phyloP scores from a whole-genome alignment of 1,140 invertebrate species.

The Trichonephila inaurata region DNA sequence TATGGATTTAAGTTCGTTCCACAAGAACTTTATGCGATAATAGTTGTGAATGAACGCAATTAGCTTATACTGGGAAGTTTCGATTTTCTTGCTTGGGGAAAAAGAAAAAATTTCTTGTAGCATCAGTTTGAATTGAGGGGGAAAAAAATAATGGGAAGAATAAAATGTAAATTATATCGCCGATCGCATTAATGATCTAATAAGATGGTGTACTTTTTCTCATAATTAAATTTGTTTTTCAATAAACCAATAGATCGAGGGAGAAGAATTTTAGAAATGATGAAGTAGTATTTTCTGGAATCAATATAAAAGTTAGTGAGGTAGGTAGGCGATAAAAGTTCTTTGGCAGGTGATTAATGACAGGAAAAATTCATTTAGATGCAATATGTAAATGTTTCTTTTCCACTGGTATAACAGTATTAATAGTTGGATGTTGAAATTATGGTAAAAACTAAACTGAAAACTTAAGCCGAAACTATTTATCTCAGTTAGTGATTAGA shows the following conservation, averaged over 20 bases:
- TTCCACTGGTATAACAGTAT: not conserved
- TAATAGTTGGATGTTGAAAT: not conserved
- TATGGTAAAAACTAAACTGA: not conserved
- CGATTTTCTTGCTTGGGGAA: slow-evolving; percentile 55
- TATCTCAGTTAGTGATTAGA: no score
- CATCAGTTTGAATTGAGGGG: not conserved
- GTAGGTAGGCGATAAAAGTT: not conserved
- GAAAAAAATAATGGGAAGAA: slow-evolving; percentile 5
- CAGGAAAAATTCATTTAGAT: not conserved
- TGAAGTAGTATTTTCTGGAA: slow-evolving; percentile 30
- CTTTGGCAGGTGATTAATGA: not conserved
- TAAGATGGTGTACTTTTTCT: slow-evolving; percentile 52
- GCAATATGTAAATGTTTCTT: not conserved
- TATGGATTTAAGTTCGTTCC: slow-evolving; percentile 38
- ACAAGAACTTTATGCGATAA: slow-evolving; percentile 44
- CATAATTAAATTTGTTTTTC: slow-evolving; percentile 76
- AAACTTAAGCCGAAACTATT: no score
- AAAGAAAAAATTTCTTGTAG: not conserved
- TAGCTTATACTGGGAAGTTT: slow-evolving; percentile 45
- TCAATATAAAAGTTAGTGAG: slow-evolving; percentile 15
- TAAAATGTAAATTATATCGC: slow-evolving; percentile 28
- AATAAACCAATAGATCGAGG: slow-evolving; percentile 70
- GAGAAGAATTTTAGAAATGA: slow-evolving; percentile 48
- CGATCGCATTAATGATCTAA: slow-evolving; percentile 49
- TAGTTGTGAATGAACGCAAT: slow-evolving; percentile 65